A percentile compares a stretch with the other conserved stretches of the same genome.
These are phyloP conservation scores for Megaustenia siamemsis DNA, from an alignment of 2,888 invertebrate genomes.

Conservation along the genomic window DNA sequence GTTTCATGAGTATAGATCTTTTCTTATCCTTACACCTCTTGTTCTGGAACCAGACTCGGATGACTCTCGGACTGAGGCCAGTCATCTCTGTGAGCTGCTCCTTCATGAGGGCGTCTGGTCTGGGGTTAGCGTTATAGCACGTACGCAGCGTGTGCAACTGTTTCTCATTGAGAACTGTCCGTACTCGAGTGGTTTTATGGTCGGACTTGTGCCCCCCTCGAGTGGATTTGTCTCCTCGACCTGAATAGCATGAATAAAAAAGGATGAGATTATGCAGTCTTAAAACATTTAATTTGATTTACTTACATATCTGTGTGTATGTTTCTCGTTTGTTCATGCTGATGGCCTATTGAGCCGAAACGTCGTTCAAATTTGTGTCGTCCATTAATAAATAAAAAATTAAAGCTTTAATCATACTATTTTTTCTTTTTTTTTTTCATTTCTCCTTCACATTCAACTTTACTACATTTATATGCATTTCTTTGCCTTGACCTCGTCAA, in stretches of 20 bases:
- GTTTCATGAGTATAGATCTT: conserved; percentile 96
- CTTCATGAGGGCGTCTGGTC: conserved; percentile 99
- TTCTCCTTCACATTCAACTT: too few relatives aligned
- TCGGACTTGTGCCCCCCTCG: conserved; percentile 69
- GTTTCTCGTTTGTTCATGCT: too few relatives aligned
- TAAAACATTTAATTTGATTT: too few relatives aligned
- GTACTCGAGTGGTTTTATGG: conserved; percentile 95
- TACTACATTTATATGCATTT: too few relatives aligned
- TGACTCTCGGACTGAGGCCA: conserved; percentile 96
- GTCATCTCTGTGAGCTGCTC: conserved; percentile 99
- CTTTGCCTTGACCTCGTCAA: too few relatives aligned
- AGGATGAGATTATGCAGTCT: too few relatives aligned
- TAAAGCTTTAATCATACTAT: too few relatives aligned
- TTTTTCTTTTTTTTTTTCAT: too few relatives aligned
- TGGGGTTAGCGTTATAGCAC: conserved; percentile 97
- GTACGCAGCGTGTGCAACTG: conserved; percentile 98
- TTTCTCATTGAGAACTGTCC: conserved; percentile 99
- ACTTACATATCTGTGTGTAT: too few relatives aligned
- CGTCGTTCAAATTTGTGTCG: too few relatives aligned
- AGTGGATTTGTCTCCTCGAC: conserved; percentile 66
- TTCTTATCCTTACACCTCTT: conserved; percentile 81
- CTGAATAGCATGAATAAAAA: conserved; percentile 55
- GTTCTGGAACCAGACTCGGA: conserved; percentile 98
- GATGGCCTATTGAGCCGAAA: too few relatives aligned
- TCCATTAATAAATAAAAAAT: too few relatives aligned